phyloP scores from a whole-genome alignment of 2,113 vertebrate genomes.

The Corythoichthys haematopterus region DNA sequence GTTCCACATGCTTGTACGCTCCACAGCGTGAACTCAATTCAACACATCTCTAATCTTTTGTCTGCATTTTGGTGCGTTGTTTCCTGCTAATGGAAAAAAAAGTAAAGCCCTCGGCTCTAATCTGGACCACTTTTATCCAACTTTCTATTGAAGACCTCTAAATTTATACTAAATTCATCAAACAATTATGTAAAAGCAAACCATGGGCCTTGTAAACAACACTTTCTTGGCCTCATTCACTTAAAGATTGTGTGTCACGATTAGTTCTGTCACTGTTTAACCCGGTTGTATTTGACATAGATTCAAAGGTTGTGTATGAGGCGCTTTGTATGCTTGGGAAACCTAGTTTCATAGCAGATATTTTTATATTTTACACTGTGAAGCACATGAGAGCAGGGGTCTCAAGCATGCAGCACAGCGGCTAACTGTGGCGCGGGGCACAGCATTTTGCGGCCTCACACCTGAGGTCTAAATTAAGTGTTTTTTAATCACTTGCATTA shows the following conservation, averaged over 20 bases:
- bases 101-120: conserved; percentile 16
- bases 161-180: too few species aligned
- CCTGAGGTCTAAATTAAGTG: too few species aligned
- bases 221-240: background rate
- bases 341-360: too few species aligned
- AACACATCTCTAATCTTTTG: conserved; percentile 36
- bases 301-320: background rate
- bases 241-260: conserved; percentile 6
- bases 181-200: background rate
- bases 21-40: conserved; percentile 39
- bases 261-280: conserved; percentile 51
- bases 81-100: conserved; percentile 16
- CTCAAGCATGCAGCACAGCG: too few species aligned
- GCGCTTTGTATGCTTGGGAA: background rate
- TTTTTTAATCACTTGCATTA: too few species aligned
- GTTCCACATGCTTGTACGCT: conserved; percentile 29
- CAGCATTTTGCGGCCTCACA: too few species aligned
- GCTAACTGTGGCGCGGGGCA: too few species aligned
- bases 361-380: too few species aligned
- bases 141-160: too few species aligned
- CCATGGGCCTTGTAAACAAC: conserved; percentile 20
- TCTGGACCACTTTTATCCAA: too few species aligned
- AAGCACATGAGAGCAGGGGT: too few species aligned
- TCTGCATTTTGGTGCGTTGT: conserved; percentile 39
- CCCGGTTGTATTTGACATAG: conserved; percentile 24